Evolutionary conservation across 2,888 invertebrate genomes (phyloP).

Genomic region (Mactromeris polynyma): DNA sequence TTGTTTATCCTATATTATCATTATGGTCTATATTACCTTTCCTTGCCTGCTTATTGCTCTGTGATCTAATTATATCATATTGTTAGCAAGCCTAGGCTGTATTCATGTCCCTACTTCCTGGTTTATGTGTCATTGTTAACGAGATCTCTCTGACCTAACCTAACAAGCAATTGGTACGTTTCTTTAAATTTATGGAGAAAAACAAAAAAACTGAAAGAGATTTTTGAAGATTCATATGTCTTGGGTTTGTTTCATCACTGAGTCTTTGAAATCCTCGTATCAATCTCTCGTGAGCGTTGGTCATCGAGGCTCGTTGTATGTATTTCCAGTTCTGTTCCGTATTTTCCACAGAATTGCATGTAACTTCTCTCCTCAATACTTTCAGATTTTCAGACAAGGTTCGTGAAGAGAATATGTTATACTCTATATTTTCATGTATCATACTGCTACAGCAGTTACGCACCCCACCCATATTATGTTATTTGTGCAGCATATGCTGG

Average conservation of each 20-base stretch:
- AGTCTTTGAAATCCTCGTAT: not conserved
- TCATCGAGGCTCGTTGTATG: not conserved
- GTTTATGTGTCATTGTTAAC: not conserved
- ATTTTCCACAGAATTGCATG: not conserved
- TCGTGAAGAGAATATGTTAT: not conserved
- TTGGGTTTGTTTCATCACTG: not conserved
- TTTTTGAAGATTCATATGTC: no score
- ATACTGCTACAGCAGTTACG: not conserved
- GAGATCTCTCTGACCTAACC: not conserved
- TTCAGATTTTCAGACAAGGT: slow-evolving; percentile 39
- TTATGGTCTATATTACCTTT: not conserved
- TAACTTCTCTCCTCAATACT: slow-evolving; percentile 1
- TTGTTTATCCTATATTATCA: not conserved
- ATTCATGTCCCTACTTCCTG: slow-evolving; percentile 7
- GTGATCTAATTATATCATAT: not conserved
- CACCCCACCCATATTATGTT: not conserved
- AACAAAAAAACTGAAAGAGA: not conserved
- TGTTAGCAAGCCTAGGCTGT: not conserved
- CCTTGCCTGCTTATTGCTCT: slow-evolving; percentile 4
- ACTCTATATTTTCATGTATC: not conserved
- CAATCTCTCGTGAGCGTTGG: not conserved
- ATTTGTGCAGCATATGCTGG: not conserved
- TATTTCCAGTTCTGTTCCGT: not conserved
- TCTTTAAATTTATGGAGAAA: not conserved
- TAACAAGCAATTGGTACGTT: not conserved